A percentile compares a stretch with the other conserved stretches of the same genome.
Evolutionary conservation across 2,888 invertebrate species (phyloP).

Genomic region (Caenorhabditis panamensis): DNA sequence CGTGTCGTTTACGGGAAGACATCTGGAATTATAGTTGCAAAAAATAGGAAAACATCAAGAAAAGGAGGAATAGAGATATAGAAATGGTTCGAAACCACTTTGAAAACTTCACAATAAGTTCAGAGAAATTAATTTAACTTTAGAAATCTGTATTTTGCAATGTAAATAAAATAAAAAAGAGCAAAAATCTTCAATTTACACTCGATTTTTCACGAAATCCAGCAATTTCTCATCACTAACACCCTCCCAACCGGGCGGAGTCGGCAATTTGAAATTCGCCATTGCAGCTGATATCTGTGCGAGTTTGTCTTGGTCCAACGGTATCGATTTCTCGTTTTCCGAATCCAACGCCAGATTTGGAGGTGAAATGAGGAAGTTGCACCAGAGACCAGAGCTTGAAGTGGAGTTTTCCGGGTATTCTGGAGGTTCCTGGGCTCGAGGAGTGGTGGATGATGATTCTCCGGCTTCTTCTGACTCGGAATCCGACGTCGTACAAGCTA

Average conservation of each 20-base stretch:
- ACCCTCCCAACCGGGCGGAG: slow-evolving; percentile 67
- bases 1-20: slow-evolving; percentile 14
- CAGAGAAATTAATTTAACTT: neutral
- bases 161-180: too few species aligned
- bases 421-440: neutral
- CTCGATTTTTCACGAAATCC: slow-evolving; percentile 39
- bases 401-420: neutral
- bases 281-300: slow-evolving; percentile 63
- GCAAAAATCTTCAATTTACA: slow-evolving; percentile 17
- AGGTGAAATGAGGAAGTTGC: slow-evolving; percentile 34
- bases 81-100: neutral
- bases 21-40: neutral
- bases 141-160: too few species aligned
- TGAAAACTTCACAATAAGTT: neutral
- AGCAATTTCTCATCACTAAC: slow-evolving; percentile 61
- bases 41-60: neutral
- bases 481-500: neutral
- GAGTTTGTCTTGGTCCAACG: slow-evolving; percentile 53
- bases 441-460: too few species aligned
- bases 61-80: slow-evolving; percentile 12
- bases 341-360: neutral
- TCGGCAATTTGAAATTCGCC: slow-evolving; percentile 61
- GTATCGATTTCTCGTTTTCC: slow-evolving; percentile 34
- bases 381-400: slow-evolving; percentile 36
- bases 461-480: slow-evolving; percentile 9